Conservation (phyloP, 2,113 vertebrate genomes). For the Crocuta crocuta region DNA sequence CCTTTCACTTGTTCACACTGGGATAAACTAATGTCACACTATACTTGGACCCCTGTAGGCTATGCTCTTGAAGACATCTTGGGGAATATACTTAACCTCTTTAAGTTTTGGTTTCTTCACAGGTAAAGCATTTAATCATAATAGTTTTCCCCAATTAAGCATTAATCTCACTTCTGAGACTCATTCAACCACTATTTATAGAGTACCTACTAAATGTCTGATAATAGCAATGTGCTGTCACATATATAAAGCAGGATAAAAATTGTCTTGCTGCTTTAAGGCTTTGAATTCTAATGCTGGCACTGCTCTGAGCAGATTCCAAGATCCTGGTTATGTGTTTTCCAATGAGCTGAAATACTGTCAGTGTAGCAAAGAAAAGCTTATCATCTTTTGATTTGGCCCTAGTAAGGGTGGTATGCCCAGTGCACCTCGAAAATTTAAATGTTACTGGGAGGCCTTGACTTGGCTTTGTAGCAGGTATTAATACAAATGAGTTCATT, state of each 20-base stretch:
- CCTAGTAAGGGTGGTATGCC: background rate
- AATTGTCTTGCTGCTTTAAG: background rate
- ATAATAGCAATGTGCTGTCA: background rate
- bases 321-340: background rate
- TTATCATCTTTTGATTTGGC: background rate
- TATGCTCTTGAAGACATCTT: background rate
- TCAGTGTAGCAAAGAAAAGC: background rate
- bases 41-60: background rate
- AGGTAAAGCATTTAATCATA: background rate
- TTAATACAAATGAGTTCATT: background rate
- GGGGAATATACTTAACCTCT: background rate
- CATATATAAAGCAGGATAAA: background rate
- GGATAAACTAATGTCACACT: background rate
- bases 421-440: background rate
- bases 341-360: background rate
- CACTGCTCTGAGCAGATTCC: background rate
- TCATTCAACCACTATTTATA: background rate
- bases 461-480: background rate
- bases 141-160: background rate
- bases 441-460: background rate
- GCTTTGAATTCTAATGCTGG: background rate
- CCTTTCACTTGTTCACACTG: background rate
- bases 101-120: background rate
- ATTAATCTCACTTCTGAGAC: constrained; percentile 11
- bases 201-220: background rate